These are phyloP conservation scores for Stigmatopora argus DNA, from an alignment of 2,113 vertebrate genomes.

Conservation along the genomic window DNA sequence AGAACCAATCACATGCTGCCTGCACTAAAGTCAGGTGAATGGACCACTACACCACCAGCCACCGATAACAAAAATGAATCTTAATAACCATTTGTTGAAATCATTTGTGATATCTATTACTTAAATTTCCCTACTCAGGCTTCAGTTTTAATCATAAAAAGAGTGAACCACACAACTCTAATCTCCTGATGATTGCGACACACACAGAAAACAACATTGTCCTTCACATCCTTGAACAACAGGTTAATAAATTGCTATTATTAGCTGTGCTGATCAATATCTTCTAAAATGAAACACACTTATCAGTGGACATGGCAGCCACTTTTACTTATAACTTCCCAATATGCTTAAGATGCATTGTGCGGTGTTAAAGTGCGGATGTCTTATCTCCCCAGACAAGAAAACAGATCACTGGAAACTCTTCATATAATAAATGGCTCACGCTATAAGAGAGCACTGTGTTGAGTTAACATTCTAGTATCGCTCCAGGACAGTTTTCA, in stretches of 20 bases:
- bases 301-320: conserved; percentile 31
- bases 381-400: conserved; percentile 24
- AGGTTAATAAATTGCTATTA: conserved; percentile 43
- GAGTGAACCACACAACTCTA: not conserved
- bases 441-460: not conserved
- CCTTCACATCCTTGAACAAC: not conserved
- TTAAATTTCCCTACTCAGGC: not conserved
- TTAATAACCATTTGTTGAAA: too few relatives aligned
- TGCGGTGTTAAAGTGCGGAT: conserved; percentile 11
- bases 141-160: not conserved
- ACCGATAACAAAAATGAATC: too few relatives aligned
- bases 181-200: not conserved
- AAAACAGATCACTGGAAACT: conserved; percentile 34
- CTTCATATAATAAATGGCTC: conserved; percentile 17
- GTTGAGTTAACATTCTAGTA: conserved; percentile 1
- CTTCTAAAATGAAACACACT: conserved; percentile 58
- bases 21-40: too few relatives aligned
- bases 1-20: too few relatives aligned
- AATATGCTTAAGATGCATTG: conserved; percentile 24
- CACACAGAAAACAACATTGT: not conserved
- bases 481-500: not conserved
- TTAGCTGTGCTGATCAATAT: conserved; percentile 56
- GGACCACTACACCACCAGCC: too few relatives aligned
- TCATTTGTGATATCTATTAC: too few relatives aligned
- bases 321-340: conserved; percentile 10